phyloP scores from a whole-genome alignment of 2,113 vertebrate species.

The Condylura cristata region DNA sequence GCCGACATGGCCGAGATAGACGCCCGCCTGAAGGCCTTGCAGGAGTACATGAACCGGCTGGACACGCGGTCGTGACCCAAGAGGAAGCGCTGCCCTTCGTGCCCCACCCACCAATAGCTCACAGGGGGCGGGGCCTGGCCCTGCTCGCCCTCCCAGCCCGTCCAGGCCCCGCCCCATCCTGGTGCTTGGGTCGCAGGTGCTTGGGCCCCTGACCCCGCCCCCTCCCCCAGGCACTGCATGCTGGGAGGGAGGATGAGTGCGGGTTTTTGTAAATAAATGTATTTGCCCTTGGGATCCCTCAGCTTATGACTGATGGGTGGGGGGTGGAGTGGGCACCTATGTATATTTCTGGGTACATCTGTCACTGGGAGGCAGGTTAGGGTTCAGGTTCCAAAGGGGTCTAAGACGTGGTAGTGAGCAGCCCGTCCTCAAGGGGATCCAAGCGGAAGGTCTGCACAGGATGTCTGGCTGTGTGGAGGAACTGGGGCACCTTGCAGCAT shows the following conservation, averaged over 20 bases:
- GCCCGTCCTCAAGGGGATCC: not conserved
- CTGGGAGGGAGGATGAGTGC: not conserved
- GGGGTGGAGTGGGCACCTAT: not conserved
- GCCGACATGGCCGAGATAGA: constrained; percentile 94
- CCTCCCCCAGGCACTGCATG: not conserved
- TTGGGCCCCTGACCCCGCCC: not conserved
- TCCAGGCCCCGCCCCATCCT: not conserved
- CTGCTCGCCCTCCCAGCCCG: not conserved
- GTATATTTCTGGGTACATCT: not conserved
- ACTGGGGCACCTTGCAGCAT: not conserved
- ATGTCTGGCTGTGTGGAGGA: not conserved
- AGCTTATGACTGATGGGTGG: not conserved
- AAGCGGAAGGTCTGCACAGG: not conserved
- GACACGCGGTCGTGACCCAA: constrained; percentile 87
- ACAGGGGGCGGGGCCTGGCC: not conserved
- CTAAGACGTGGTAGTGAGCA: not conserved
- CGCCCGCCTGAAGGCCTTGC: constrained; percentile 92
- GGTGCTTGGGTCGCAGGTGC: not conserved
- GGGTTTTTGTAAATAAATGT: constrained; percentile 78
- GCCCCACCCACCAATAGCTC: not conserved
- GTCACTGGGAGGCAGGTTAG: not conserved
- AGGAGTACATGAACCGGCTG: constrained; percentile 95
- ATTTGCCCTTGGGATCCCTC: constrained; percentile 43
- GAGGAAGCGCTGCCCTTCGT: not conserved
- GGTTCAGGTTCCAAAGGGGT: not conserved